Conservation (phyloP, 2,797 vertebrate genomes). For the Phrynocephalus vlangalii region DNA sequence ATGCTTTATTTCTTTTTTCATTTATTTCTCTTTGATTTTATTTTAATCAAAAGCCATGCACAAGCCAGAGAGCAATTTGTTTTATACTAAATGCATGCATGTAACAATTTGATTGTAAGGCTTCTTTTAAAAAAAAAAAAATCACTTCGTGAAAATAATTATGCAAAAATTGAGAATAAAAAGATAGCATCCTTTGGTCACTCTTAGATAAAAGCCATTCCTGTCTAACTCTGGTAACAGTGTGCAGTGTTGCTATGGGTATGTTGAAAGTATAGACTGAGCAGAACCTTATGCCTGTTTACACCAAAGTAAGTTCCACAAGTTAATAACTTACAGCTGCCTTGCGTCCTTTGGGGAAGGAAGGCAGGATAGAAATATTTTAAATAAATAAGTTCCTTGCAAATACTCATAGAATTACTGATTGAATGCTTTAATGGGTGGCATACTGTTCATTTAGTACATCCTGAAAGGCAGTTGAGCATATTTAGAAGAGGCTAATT, state of each 20-base stretch:
- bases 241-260: background rate
- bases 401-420: background rate
- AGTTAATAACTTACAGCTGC: background rate
- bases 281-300: background rate
- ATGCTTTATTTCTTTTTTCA: background rate
- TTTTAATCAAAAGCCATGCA: background rate
- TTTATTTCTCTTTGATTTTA: background rate
- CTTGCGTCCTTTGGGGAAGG: too few species aligned
- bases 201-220: background rate
- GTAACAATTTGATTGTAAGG: background rate
- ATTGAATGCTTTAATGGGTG: background rate
- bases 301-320: background rate
- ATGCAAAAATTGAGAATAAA: background rate
- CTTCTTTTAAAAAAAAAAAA: constrained; percentile 13
- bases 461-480: background rate
- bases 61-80: background rate
- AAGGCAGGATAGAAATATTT: too few species aligned
- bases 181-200: background rate
- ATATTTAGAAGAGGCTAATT: constrained; percentile 10
- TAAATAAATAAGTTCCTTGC: background rate
- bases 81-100: background rate
- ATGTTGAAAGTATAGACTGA: background rate
- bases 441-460: background rate
- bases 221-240: background rate
- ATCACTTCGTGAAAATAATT: constrained; percentile 40